A percentile compares a stretch with the other conserved stretches of the same genome.
Conservation (phyloP, 2,797 vertebrate species). For the Lemur catta region DNA sequence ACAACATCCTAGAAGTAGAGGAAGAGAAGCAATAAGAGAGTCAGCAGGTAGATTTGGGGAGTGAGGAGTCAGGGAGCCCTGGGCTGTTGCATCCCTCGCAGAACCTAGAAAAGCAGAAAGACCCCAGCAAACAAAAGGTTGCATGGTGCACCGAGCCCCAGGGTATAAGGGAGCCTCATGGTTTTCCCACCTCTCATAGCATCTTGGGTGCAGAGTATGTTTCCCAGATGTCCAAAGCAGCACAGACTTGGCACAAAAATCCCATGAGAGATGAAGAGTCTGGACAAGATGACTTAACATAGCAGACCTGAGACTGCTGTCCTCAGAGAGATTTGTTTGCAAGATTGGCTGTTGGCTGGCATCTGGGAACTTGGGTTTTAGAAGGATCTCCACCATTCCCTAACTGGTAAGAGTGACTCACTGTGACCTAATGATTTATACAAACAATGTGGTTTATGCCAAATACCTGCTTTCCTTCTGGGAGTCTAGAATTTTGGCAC, state of each 20-base stretch:
- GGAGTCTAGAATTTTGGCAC: not conserved
- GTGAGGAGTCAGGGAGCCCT: not conserved
- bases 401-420: not conserved
- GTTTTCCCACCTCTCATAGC: not conserved
- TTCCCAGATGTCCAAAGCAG: not conserved
- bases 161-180: not conserved
- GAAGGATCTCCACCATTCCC: not conserved
- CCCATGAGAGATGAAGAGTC: not conserved
- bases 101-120: not conserved
- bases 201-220: not conserved
- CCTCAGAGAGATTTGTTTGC: not conserved
- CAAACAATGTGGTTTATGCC: not conserved
- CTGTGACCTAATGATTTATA: not conserved
- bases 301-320: not conserved
- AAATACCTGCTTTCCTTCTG: not conserved
- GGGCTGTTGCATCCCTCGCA: not conserved
- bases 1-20: not conserved
- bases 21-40: not conserved
- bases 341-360: not conserved
- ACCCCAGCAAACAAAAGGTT: not conserved
- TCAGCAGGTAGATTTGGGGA: not conserved
- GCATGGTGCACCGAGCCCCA: fast-evolving
- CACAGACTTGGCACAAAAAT: not conserved
- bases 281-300: not conserved
- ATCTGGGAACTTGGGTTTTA: not conserved